A percentile compares a stretch with the other conserved stretches of the same genome.
Conservation (phyloP, 2,113 vertebrate genomes). For the Carollia perspicillata region DNA sequence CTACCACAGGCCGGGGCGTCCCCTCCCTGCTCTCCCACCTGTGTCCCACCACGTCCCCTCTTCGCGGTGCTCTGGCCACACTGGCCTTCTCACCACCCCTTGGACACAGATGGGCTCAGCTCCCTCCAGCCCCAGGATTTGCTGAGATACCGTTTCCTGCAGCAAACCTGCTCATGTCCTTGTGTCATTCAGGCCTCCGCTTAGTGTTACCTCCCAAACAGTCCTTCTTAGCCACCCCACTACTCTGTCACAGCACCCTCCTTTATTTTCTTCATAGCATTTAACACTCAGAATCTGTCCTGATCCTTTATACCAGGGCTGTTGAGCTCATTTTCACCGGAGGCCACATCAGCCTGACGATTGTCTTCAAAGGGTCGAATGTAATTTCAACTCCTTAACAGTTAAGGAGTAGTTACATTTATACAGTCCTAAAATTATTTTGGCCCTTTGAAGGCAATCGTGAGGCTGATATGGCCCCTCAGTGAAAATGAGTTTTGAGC, state of each 20-base stretch:
- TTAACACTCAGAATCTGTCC: background rate
- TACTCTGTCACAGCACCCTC: background rate
- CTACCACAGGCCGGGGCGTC: accelerated
- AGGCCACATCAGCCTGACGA: too few relatives aligned
- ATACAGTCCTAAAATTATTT: too few relatives aligned
- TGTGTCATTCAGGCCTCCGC: background rate
- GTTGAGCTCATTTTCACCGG: too few relatives aligned
- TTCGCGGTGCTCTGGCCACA: background rate
- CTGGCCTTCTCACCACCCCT: background rate
- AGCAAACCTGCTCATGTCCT: background rate
- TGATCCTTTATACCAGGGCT: background rate
- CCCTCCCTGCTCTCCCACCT: background rate
- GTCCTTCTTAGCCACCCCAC: background rate
- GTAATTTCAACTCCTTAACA: too few relatives aligned
- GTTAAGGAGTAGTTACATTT: too few relatives aligned
- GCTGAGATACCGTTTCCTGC: background rate
- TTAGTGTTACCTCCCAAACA: background rate
- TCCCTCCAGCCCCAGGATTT: background rate
- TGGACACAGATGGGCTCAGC: background rate
- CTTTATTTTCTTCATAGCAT: background rate
- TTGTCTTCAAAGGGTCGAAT: too few relatives aligned
- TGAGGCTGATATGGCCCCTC: too few relatives aligned
- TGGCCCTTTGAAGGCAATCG: too few relatives aligned
- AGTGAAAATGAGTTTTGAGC: too few relatives aligned
- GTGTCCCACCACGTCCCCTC: too few relatives aligned